A percentile compares a stretch with the other conserved stretches of the same genome.
These are phyloP conservation scores for Lophius americanus DNA, from an alignment of 2,797 vertebrate genomes.

Conservation along the genomic window DNA sequence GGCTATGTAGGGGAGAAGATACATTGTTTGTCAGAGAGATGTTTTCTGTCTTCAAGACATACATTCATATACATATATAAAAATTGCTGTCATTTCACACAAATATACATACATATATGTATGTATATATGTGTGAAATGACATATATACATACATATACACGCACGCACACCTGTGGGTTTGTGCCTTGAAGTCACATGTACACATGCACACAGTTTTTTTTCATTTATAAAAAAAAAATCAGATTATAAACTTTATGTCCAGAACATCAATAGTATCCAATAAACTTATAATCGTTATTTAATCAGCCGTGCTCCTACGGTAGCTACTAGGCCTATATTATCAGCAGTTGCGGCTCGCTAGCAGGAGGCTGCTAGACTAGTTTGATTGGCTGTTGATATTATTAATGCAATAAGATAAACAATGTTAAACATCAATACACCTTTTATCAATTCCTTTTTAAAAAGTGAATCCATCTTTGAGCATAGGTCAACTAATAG, in stretches of 20 bases:
- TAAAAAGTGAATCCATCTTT: neutral
- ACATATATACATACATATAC: too few species aligned
- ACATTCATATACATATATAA: neutral
- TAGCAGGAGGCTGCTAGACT: slow-evolving; percentile 4
- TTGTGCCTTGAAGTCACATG: too few species aligned
- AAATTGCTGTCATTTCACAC: neutral
- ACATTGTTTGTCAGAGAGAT: slow-evolving; percentile 18
- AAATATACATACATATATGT: too few species aligned
- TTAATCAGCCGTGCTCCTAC: neutral
- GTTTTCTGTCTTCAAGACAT: slow-evolving; percentile 20
- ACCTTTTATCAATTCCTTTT: slow-evolving; percentile 1
- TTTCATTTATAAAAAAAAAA: too few species aligned
- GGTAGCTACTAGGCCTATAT: neutral
- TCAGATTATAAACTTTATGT: too few species aligned
- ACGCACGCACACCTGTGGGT: too few species aligned
- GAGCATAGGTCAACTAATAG: slow-evolving; percentile 18
- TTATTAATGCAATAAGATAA: slow-evolving; percentile 1
- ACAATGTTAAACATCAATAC: slow-evolving; percentile 6
- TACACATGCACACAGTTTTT: too few species aligned
- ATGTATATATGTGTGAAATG: too few species aligned
- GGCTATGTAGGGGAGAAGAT: slow-evolving; percentile 17
- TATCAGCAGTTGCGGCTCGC: neutral
- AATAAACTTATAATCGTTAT: neutral
- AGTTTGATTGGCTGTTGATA: slow-evolving; percentile 16
- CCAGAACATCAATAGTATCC: too few species aligned